A percentile compares a stretch with the other conserved stretches of the same genome.
Evolutionary conservation across 2,888 invertebrate species (phyloP).

Genomic region (Cinara cedri): DNA sequence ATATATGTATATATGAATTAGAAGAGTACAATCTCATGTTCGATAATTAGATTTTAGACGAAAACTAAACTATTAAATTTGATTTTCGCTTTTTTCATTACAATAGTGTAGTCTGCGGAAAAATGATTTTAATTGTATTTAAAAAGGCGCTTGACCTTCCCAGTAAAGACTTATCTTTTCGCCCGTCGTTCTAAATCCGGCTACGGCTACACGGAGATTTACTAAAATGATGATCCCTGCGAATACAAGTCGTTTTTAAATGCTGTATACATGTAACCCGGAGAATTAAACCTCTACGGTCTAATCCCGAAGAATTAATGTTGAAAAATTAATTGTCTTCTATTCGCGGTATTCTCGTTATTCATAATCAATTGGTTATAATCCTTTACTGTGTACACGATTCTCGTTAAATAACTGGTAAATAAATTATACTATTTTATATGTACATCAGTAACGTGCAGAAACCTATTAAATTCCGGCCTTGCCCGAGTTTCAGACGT

Average conservation of each 20-base stretch:
- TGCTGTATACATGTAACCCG: not conserved
- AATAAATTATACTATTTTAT: not conserved
- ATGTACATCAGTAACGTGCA: not conserved
- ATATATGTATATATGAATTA: no score
- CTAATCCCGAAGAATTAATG: not conserved
- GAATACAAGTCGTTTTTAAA: not conserved
- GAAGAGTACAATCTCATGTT: no score
- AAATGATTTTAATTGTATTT: not conserved
- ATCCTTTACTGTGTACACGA: not conserved
- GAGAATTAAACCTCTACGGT: not conserved
- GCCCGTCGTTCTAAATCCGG: not conserved
- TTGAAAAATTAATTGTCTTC: not conserved
- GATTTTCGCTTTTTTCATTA: not conserved
- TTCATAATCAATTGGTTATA: not conserved
- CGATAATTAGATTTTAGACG: no score
- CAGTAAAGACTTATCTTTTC: not conserved
- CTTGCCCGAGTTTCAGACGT: not conserved
- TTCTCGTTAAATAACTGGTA: not conserved
- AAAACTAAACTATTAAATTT: no score
- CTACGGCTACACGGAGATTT: not conserved
- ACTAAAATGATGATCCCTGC: not conserved
- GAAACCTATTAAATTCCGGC: not conserved
- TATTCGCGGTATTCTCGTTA: no score
- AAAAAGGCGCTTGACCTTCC: not conserved
- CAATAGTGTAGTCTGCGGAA: not conserved